Base-by-base conservation (phyloP, 2,113 vertebrate genomes). In the Pelecanoides urinatrix region DNA sequence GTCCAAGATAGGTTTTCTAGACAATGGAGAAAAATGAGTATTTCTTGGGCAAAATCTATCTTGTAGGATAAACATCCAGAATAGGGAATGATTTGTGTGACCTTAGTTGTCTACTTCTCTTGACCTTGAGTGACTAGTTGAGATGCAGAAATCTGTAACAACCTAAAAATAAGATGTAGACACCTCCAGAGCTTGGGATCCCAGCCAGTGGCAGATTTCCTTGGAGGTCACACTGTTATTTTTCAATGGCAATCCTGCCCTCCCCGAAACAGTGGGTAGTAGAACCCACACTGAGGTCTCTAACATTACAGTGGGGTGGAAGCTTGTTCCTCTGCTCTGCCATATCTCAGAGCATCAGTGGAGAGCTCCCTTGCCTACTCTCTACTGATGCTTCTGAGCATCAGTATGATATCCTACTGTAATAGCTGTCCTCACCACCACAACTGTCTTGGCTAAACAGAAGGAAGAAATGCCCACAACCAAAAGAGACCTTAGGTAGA, bases 51-150 rank as follows among this genome's bases (percentile, higher is more conserved):
- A 81, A 85, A 82, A 67, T 45, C 20, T 66, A 6, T 38, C 17
- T 68, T 55, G 13, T 16, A 75, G 26, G 16, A 72, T 52, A 72
- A 84, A 26, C 25, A 84, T 23, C 38, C 71, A 36, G 74, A 94
- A 71, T 7, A 50, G 5, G 4, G 42, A 42, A 67, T 55, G 7
- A 74, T 34, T 79, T 0, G 0, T 72, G 16, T 56, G 10, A 36
- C 20, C 20, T 55, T 55, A 75, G 18, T 42, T 40, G 27, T 58
- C 56, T 50, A 30, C 16, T 92, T 68, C 16, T 63, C 45, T 89
- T 67, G 62, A 93, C 20, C 49, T 85, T n/a, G 7, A 88, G 56
- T n/a, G 26, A 75, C 61, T 71, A 45, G 32, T 12, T 77, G 80
- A 91, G 77, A 82, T 34, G 27, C 27, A 93, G 56, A 78, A 13